Evolutionary conservation across 2,113 vertebrate genomes (phyloP), one percentile per base, ranked within the genome.

Genomic region (Epinephelus fuscoguttatus): DNA sequence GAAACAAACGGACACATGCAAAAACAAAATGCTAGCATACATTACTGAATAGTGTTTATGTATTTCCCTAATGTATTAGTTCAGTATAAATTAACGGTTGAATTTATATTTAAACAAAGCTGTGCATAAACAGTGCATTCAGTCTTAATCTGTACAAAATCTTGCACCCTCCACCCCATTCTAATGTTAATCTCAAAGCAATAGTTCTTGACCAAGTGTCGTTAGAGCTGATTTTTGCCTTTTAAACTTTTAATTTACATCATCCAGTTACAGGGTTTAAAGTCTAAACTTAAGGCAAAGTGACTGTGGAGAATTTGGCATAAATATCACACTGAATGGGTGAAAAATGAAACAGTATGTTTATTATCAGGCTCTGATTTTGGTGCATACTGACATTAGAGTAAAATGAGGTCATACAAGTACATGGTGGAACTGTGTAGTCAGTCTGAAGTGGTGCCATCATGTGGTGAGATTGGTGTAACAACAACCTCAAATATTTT

Each of bases 401-500:
- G 15, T n/a, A 25, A 47, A n/a, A 50, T 17, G 0, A 37, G 33
- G 67, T 42, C 18, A 15, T 53, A 21, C 11, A 61, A 33, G 21
- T 40, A 18, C 3, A 13, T 42, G 6, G 3, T 42, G 7, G 50
- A 30, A 21, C 50, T 57, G 40, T 33, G 7, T 4, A 30, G 37
- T n/a, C 18, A 55, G 23, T 60, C 71, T 45, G 21, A 62, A 17
- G 27, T 73, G 27, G 61, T n/a, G 68, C 83, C 87, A 66, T 49
- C 87, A 30, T 70, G 87, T 85, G 80, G 80, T 40, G 12, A 47
- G 3, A 70, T 21, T 33, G 15, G 2, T 37, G 57, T 56, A 42
- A 56, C 47, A 64, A 17, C 30, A 82, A 52, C 15, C 12, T 55
- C 1, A 68, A 21, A 68, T 45, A 37, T 6, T 13, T 6, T 25